Percentiles rank a stretch among this genome's conserved stretches.
These are phyloP conservation scores for Falco concolor DNA, from an alignment of 2,797 vertebrate species.

Conservation along the genomic window DNA sequence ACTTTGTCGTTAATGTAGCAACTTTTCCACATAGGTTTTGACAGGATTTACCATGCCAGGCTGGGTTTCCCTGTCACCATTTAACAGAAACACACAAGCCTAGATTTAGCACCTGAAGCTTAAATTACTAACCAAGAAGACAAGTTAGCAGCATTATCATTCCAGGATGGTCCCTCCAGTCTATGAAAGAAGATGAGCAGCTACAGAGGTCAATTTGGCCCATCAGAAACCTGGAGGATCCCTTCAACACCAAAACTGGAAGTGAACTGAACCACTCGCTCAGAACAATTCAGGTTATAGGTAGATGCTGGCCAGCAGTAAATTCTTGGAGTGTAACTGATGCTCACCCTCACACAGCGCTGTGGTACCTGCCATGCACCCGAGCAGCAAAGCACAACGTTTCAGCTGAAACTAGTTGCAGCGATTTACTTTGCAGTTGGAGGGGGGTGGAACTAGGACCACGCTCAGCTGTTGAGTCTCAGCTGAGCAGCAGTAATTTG, in stretches of 20 bases:
- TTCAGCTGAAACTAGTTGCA: neutral
- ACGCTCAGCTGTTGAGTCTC: neutral
- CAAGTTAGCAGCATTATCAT: neutral
- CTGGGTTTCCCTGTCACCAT: neutral
- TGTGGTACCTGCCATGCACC: neutral
- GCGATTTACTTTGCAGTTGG: neutral
- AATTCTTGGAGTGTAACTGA: fast-evolving
- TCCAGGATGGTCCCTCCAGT: neutral
- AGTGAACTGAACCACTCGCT: neutral
- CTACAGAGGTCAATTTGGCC: neutral
- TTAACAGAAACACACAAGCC: neutral
- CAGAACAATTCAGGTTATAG: neutral
- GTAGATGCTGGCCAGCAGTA: neutral
- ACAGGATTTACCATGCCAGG: neutral
- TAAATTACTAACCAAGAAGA: neutral
- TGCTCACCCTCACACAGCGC: neutral
- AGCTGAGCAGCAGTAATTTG: constrained; percentile 30
- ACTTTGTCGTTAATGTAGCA: neutral
- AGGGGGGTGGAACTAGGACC: neutral
- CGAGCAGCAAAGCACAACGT: neutral
- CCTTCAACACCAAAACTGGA: neutral
- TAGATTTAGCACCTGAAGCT: neutral
- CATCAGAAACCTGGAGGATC: neutral
- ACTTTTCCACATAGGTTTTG: neutral
- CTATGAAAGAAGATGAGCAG: neutral